Conservation (phyloP, 2,113 vertebrate species). For the Callipepla squamata region DNA sequence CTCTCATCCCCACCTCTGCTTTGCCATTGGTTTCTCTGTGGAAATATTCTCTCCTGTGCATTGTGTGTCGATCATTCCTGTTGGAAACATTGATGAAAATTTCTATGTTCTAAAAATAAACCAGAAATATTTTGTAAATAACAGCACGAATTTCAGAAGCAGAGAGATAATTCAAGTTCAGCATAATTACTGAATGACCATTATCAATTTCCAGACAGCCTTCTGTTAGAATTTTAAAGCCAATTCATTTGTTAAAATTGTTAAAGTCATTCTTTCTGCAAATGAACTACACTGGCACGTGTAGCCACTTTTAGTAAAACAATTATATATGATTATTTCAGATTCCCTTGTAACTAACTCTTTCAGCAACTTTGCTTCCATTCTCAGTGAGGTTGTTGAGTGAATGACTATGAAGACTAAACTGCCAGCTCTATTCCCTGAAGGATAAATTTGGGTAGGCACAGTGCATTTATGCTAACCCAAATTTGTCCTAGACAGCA, state of each 20-base stretch:
- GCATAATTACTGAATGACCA: background rate
- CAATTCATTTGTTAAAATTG: background rate
- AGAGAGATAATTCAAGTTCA: background rate
- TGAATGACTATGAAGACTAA: background rate
- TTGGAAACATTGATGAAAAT: background rate
- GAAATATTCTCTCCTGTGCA: background rate
- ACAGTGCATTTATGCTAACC: background rate
- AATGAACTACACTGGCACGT: background rate
- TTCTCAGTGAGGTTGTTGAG: background rate
- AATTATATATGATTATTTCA: background rate
- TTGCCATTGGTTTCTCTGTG: background rate
- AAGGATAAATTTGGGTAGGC: background rate
- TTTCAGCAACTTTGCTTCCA: background rate
- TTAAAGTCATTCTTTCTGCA: background rate
- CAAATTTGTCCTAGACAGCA: background rate
- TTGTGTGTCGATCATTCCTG: background rate
- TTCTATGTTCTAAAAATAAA: background rate
- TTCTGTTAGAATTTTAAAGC: background rate
- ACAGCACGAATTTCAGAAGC: background rate
- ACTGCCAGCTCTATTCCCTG: background rate
- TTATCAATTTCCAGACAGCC: background rate
- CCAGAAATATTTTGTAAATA: background rate
- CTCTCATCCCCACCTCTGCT: background rate
- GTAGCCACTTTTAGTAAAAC: background rate
- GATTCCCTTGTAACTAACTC: background rate